Evolutionary conservation across 2,113 vertebrate species (phyloP), one percentile per base, ranked within the genome.

Genomic region (Recurvirostra avosetta): DNA sequence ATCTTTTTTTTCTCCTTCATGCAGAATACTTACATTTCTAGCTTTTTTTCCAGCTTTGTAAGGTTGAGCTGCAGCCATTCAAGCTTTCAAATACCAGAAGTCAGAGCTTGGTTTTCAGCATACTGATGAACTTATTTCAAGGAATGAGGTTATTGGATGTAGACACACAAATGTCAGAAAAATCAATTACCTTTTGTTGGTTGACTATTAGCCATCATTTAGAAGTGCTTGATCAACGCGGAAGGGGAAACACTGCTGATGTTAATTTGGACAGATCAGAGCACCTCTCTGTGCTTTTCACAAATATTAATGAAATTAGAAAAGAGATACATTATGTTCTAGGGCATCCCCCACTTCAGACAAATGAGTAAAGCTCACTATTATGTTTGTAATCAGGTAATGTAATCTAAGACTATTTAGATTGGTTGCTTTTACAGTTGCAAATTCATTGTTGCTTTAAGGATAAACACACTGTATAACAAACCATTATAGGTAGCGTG

Each of bases 151-250:
- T 92, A 92, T 93, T 96, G 50, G 74, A 93, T 88, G 86, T 73
- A 79, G 41, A 87, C 71, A 96, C 97, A 93, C 92, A 96, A 96
- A 96, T 89, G 94, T 93, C 71, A 94, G 67, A 94, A 92, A 95
- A 97, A 96, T 96, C 88, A 87, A 93, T 97, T 97, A 95, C n/a
- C 38, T 95, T 92, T 82, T 94, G 65, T 91, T 91, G 68, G 83
- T 91, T 74, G 97, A 65, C 79, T 95, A 34, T 94, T 86, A 98
- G 78, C 77, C 23, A 56, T 79, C 49, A 4, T 43, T 84, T 77
- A 71, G 75, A 87, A 74, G 71, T 62, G 62, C 58, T 77, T 94
- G 65, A 96, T 95, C 66, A 91, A 79, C 26, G 13, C 17, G 73
- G 87, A 95, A 92, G 40, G 49, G 49, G 74, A 95, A 97, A 79